Base-by-base conservation (phyloP, 2,113 vertebrate species). In the Neotoma lepida region DNA sequence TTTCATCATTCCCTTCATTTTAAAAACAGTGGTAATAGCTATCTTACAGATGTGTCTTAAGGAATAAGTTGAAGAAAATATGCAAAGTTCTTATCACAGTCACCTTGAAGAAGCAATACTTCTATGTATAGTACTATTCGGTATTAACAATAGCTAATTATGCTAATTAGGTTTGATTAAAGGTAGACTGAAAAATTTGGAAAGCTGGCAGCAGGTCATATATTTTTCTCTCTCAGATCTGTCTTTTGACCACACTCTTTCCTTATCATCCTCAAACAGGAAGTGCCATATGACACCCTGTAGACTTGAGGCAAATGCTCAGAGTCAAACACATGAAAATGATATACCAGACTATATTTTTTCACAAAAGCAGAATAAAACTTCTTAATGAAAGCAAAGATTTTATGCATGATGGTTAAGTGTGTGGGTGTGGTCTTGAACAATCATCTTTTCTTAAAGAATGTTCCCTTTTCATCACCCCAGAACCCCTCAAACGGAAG, bases 401-500 rank as follows among this genome's bases (percentile, higher is more conserved):
- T 26, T 73, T 4, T 81, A 89, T 30, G 5, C 56, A 46, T 15
- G 2, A 2, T 41, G 35, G 46, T 8, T 81, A 66, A 86, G 30
- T 41, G 63, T 76, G 91, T 80, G 68, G 41, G 33, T 4, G 39
- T 15, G 39, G 44, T 82, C 88, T 90, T 18, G 64, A 94, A n/a
- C 26, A 93, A 63, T 66, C 0, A n/a, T 46, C 56, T 61, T 96
- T 91, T 71, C n/a, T 89, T 84, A 71, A 92, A 91, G 56, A 68
- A n/a, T 17, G 8, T 74, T 68, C 22, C 71, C 26, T 74, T 24
- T 70, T 71, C 80, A 39, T 54, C 46, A 54, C 22, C 68, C 46
- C 20, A 28, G 12, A 74, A 88, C n/a, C 81, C 70, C 86, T 91
- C 44, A 91, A 74, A 73, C 39, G 28, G 63, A 94, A 95, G 41